Conservation (phyloP, 2,888 invertebrate genomes). For the Elegia similella region DNA sequence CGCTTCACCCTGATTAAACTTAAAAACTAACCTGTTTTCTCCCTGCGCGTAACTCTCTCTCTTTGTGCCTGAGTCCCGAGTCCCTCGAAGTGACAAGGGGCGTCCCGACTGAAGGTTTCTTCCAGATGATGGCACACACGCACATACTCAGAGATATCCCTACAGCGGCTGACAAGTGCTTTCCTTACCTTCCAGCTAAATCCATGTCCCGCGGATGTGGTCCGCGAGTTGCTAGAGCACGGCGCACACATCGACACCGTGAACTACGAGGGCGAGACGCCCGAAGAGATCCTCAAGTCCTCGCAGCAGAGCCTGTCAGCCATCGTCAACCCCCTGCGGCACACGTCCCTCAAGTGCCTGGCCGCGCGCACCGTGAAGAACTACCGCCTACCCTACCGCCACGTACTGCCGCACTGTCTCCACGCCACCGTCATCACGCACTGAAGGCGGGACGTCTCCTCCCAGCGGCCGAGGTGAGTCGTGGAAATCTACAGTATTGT, state of each 20-base stretch:
- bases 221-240: conserved; percentile 86
- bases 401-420: conserved; percentile 77
- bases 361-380: conserved; percentile 91
- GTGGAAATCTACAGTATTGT: conserved; percentile 11
- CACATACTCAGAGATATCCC: no score
- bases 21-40: no score
- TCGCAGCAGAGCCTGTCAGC: conserved; percentile 82
- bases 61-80: no score
- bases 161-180: no score
- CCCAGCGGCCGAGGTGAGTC: not conserved
- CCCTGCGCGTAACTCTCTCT: no score
- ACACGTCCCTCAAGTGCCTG: conserved; percentile 91
- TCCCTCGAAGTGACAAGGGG: no score
- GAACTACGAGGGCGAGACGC: conserved; percentile 89
- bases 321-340: conserved; percentile 88
- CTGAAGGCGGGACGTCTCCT: conserved; percentile 37
- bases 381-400: conserved; percentile 84
- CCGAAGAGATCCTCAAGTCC: conserved; percentile 84
- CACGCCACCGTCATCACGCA: conserved; percentile 74
- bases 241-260: conserved; percentile 94
- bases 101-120: no score
- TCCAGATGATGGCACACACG: no score
- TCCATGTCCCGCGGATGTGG: conserved; percentile 87
- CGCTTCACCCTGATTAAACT: no score
- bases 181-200: conserved; percentile 53